Evolutionary conservation across 35 echinoderm and acorn worm species (phyloP).

Genomic region (Stichopus chloronotus): DNA sequence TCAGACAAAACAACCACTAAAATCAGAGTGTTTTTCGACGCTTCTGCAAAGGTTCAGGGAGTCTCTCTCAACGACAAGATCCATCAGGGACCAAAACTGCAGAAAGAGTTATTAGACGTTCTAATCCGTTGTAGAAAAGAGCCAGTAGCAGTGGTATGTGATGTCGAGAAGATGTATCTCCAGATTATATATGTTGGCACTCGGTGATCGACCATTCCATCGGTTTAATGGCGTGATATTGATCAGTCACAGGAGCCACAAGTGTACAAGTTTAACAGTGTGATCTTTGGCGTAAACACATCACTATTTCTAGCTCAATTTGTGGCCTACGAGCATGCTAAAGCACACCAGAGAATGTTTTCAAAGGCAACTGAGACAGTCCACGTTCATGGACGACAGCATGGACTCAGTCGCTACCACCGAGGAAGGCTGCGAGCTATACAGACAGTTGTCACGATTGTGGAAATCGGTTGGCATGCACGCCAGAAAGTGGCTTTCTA

Average conservation of each 20-base stretch:
- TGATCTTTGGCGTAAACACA: slow-evolving; percentile 54
- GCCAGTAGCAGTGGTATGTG: slow-evolving; percentile 53
- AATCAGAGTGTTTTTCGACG: slow-evolving; percentile 40
- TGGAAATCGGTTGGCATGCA: slow-evolving; percentile 44
- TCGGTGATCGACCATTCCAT: not conserved
- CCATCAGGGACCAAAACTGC: slow-evolving; percentile 48
- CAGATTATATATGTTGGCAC: not conserved
- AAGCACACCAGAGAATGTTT: not conserved
- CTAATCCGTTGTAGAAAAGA: slow-evolving; percentile 46
- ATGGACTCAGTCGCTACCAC: slow-evolving; percentile 27
- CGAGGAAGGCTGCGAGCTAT: slow-evolving; percentile 18
- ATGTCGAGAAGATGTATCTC: slow-evolving; percentile 47
- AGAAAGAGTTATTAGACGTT: slow-evolving; percentile 54
- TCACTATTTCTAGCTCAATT: slow-evolving; percentile 59
- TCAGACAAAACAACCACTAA: slow-evolving; percentile 52
- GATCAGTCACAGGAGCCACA: not conserved
- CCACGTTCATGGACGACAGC: slow-evolving; percentile 62
- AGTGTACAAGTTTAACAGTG: slow-evolving; percentile 44
- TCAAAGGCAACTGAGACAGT: slow-evolving; percentile 25
- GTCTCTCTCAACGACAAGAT: slow-evolving; percentile 35
- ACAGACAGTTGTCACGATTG: slow-evolving; percentile 30
- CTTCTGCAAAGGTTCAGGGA: slow-evolving; percentile 22
- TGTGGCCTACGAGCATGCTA: slow-evolving; percentile 41
- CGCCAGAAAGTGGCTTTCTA: slow-evolving; percentile 57
- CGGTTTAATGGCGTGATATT: slow-evolving; percentile 20